Conservation (phyloP, 2,797 vertebrate genomes). For the Carduelis carduelis region DNA sequence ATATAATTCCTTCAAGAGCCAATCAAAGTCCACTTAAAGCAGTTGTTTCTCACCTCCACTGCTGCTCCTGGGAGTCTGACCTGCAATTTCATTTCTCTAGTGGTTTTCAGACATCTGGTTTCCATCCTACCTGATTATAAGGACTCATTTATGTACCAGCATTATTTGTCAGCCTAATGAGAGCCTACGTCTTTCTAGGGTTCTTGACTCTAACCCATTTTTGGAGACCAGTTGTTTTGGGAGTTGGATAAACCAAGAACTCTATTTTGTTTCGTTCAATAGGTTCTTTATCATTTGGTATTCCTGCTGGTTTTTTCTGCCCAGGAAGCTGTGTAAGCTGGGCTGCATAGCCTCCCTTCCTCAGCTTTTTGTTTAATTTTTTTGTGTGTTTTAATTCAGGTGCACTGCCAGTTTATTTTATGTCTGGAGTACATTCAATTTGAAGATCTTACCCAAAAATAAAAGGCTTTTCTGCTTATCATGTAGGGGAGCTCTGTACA, state of each 20-base stretch:
- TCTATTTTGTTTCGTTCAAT: background rate
- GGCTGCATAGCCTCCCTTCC: background rate
- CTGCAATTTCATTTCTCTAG: background rate
- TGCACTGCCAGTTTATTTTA: background rate
- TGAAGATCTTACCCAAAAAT: fast-evolving
- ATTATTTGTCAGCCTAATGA: background rate
- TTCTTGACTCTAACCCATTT: background rate
- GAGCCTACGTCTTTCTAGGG: background rate
- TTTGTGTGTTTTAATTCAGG: background rate
- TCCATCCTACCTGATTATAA: background rate
- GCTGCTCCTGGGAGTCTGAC: background rate
- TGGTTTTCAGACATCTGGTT: background rate
- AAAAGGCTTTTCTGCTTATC: background rate
- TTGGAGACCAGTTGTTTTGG: background rate
- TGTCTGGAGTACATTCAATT: background rate
- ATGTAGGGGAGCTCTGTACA: background rate
- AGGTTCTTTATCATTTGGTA: background rate
- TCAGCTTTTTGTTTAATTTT: background rate
- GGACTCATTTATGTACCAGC: background rate
- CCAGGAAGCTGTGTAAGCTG: background rate
- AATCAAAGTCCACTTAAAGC: background rate
- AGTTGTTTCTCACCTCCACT: background rate
- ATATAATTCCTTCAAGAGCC: background rate
- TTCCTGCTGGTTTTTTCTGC: background rate
- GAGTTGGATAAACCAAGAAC: background rate